These are phyloP conservation scores for Sturnus vulgaris DNA, from an alignment of 2,113 vertebrate species.

Conservation along the genomic window DNA sequence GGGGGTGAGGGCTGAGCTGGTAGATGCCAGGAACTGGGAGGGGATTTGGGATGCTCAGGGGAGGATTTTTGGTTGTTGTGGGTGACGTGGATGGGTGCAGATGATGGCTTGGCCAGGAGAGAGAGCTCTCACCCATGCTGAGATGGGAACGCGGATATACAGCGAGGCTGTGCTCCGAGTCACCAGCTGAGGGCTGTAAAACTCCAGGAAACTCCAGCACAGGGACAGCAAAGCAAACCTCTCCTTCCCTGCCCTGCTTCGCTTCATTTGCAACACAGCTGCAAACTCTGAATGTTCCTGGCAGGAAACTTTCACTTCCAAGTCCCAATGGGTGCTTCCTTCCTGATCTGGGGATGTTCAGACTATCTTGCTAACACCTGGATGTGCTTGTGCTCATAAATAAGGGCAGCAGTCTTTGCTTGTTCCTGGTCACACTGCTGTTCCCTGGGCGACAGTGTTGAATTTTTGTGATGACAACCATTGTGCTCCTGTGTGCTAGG, in stretches of 20 bases:
- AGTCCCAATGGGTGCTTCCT: not conserved
- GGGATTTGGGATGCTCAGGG: not conserved
- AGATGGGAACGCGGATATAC: not conserved
- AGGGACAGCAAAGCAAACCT: not conserved
- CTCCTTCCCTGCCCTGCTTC: not conserved
- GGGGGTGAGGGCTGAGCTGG: not conserved
- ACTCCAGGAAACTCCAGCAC: not conserved
- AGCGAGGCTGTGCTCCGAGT: not conserved
- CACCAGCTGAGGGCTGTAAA: slow-evolving; percentile 31
- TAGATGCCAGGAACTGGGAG: not conserved
- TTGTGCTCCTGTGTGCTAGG: not conserved
- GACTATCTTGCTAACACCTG: not conserved
- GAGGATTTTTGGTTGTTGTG: not conserved
- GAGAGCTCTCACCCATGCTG: not conserved
- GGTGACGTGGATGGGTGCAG: not conserved
- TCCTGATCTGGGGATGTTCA: not conserved
- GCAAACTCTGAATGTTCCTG: not conserved
- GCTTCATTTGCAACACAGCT: fast-evolving
- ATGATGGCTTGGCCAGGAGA: not conserved
- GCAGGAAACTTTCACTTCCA: not conserved
- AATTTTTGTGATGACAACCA: not conserved
- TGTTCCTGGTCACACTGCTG: not conserved
- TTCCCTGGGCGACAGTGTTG: not conserved
- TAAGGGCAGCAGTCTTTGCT: not conserved
- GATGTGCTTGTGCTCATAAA: not conserved